Evolutionary conservation across 2,113 vertebrate species (phyloP).

Genomic region (Tetraodon nigroviridis): DNA sequence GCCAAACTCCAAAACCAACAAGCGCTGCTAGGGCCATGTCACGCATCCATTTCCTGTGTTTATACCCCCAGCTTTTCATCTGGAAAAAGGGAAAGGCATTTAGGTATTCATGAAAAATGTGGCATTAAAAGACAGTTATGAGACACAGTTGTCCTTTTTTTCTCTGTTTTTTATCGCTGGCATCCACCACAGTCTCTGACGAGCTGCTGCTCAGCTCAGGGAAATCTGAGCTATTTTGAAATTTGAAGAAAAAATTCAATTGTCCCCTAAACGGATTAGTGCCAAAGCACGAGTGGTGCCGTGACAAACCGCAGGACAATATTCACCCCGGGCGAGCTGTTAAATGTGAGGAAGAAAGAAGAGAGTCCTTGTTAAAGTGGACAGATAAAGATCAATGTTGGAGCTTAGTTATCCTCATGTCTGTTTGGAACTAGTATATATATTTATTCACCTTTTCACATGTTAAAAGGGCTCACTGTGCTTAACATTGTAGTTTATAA

Average conservation of each 20-base stretch:
- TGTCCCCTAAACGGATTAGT: conserved; percentile 31
- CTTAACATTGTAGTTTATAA: no score
- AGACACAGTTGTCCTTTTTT: no score
- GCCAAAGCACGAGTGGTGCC: neutral
- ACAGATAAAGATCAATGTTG: conserved; percentile 5
- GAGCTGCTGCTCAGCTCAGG: neutral
- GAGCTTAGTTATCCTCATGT: no score
- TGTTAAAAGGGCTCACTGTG: no score
- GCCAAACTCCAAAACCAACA: conserved; percentile 31
- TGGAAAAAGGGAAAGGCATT: neutral
- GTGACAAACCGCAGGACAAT: conserved; percentile 12
- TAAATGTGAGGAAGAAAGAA: conserved; percentile 7
- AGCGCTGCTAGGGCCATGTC: conserved; percentile 28
- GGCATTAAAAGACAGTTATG: no score
- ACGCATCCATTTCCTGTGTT: conserved; percentile 56
- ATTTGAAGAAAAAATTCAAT: conserved; percentile 28
- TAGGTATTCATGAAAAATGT: neutral
- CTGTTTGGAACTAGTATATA: no score
- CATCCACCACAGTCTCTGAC: neutral
- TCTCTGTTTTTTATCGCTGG: no score
- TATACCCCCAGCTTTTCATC: conserved; percentile 26
- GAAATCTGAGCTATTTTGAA: conserved; percentile 13
- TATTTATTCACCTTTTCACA: no score
- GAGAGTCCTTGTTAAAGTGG: conserved; percentile 9
- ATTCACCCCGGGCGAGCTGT: neutral